These are phyloP conservation scores for Chrysopilus asiliformis DNA, from an alignment of 2,888 invertebrate genomes.

Conservation along the genomic window DNA sequence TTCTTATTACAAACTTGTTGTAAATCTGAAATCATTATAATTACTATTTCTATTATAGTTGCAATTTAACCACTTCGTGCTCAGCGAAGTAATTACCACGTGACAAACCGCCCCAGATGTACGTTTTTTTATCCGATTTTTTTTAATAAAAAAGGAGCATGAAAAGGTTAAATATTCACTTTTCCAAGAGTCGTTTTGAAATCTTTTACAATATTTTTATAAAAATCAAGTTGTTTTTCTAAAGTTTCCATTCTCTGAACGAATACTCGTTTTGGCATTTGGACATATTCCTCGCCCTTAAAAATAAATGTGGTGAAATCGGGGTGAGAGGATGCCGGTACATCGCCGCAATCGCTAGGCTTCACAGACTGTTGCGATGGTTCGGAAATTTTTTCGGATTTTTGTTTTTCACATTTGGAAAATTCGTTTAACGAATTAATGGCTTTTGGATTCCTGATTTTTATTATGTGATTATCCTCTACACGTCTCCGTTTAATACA, in stretches of 20 bases:
- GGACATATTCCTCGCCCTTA: slow-evolving; percentile 29
- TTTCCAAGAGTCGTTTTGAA: slow-evolving; percentile 15
- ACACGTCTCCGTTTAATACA: too few species aligned
- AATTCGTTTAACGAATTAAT: neutral
- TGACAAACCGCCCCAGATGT: too few species aligned
- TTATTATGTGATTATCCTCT: neutral
- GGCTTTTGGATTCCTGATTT: neutral
- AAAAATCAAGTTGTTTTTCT: slow-evolving; percentile 18
- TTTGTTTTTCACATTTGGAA: neutral
- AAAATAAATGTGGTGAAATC: slow-evolving; percentile 25
- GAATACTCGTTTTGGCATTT: slow-evolving; percentile 30
- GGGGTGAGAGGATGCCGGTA: too few species aligned
- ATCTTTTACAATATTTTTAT: slow-evolving; percentile 19
- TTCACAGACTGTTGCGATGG: neutral
- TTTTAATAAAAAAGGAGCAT: too few species aligned
- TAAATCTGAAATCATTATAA: too few species aligned
- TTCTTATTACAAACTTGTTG: too few species aligned
- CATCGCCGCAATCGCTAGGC: too few species aligned
- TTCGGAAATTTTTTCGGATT: neutral
- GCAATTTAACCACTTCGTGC: too few species aligned
- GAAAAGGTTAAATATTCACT: slow-evolving; percentile 1
- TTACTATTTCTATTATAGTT: too few species aligned
- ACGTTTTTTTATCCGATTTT: too few species aligned
- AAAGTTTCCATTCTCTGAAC: slow-evolving; percentile 23
- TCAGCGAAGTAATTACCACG: too few species aligned